Evolutionary conservation across 2,797 vertebrate species (phyloP), one percentile per base, ranked within the genome.

Genomic region (Aeoliscus strigatus): DNA sequence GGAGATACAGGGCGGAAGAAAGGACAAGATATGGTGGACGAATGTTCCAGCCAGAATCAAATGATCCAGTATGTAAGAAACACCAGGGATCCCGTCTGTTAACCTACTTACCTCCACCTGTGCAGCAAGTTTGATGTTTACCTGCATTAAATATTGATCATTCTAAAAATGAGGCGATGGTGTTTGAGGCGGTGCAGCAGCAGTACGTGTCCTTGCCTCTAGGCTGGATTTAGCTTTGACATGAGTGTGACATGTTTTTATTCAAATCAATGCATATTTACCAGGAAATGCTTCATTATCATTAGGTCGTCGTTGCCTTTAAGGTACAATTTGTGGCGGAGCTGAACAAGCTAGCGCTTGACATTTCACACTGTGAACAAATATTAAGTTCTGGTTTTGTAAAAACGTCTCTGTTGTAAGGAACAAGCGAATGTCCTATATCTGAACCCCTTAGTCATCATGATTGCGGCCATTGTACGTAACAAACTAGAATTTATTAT

Each of bases 401-500:
- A n/a, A n/a, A n/a, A n/a, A n/a, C n/a, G n/a, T n/a, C n/a, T n/a
- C n/a, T n/a, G n/a, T n/a, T n/a, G n/a, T 21, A 21, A 21, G 18
- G 18, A 21, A 21, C 18, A 21, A 21, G 6, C 3, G 18, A n/a
- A n/a, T n/a, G n/a, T n/a, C n/a, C n/a, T n/a, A n/a, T n/a, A n/a
- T n/a, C n/a, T 29, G 26, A 62, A 23, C 49, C 53, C 68, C 56
- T 62, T 49, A 54, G 63, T 77, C 58, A 45, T 60, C 67, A 41
- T 55, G 65, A 60, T 70, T 66, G 61, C 65, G 66, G 71, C 55
- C 45, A 26, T 49, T 76, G 71, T 73, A 60, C 17, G 33, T 78
- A 82, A 55, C 75, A 82, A 83, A 83, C 76, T 79, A 76, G 48
- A 75, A 65, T 71, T 63, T 75, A 71, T 80, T 77, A 38, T 60